Base-by-base conservation (phyloP, 2,113 vertebrate species). In the Thamnaconus septentrionalis region DNA sequence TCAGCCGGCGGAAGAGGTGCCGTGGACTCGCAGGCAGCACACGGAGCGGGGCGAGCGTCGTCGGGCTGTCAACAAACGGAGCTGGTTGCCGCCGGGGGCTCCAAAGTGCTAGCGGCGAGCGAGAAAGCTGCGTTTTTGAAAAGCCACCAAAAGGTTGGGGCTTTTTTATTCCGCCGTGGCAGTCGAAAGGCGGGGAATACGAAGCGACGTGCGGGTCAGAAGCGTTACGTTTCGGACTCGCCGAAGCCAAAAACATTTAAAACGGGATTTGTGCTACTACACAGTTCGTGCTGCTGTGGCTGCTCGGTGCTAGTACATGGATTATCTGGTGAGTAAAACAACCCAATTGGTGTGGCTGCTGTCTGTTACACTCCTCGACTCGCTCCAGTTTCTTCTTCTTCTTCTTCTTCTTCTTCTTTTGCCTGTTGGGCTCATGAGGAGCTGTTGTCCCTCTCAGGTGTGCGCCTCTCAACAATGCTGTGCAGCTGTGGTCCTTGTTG, bases 281-380 rank as follows among this genome's bases (percentile, higher is more conserved):
- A 62, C 59, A 61, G 68, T 58, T 72, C 66, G 62, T 71, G 75
- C 64, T 75, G 72, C 82, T 78, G 86, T 79, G 73, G 48, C 82
- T 63, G 73, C 64, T 48, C 73, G 69, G 66, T 70, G 76, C 64
- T 73, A 82, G 88, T 86, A 84, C 91, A 92, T 92, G 90, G 91
- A 92, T 91, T 92, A 92, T 88, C 87, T 92, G 91, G 91, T 92
- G 60, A 86, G 90, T 84, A 45, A 45, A 66, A 51, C 6, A 31
- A 8, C 7, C 18, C 8, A 71, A 56, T 48, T 12, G 12, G 3
- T 52, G n/a, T 6, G 40, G 18, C 55, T 4, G 18, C 52, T 69
- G 9, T 46, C 43, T 8, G 40, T 48, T 31, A 31, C 18, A 31
- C 18, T 31, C 18, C 18, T 31, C 18, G 18, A 31, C 18, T 31